Conservation (phyloP, 2,797 vertebrate species). For the Tauraco hartlaubi region DNA sequence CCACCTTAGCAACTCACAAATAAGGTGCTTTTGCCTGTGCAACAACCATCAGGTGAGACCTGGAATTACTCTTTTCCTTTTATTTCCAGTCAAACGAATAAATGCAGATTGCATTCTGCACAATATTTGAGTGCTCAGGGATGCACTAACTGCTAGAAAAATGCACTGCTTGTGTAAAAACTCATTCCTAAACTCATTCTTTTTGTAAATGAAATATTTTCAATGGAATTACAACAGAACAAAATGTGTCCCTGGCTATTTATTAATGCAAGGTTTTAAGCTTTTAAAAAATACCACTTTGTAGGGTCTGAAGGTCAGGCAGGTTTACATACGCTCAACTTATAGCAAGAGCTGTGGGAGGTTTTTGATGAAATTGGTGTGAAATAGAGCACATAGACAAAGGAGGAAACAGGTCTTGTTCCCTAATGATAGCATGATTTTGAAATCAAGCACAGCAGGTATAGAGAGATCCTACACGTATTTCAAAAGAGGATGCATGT, state of each 20-base stretch:
- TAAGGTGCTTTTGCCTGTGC: not conserved
- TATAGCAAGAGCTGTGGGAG: not conserved
- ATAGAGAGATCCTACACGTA: not conserved
- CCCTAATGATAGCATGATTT: not conserved
- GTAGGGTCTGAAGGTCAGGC: not conserved
- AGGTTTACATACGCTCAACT: not conserved
- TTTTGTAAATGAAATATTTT: not conserved
- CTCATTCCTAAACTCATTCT: not conserved
- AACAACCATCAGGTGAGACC: not conserved
- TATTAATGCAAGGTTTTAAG: not conserved
- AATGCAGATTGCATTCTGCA: not conserved
- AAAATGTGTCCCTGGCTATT: not conserved
- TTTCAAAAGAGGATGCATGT: not conserved
- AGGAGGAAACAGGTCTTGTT: not conserved
- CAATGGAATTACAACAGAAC: not conserved
- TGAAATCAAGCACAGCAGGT: slow-evolving; percentile 37
- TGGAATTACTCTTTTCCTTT: not conserved
- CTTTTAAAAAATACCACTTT: not conserved
- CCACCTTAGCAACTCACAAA: not conserved
- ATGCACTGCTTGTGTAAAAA: not conserved
- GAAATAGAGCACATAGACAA: not conserved
- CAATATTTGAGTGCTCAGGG: not conserved
- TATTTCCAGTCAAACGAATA: not conserved
- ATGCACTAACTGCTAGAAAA: not conserved
- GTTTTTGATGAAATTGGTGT: not conserved